phyloP scores from a whole-genome alignment of 2,797 vertebrate genomes.

The Danio kyathit region DNA sequence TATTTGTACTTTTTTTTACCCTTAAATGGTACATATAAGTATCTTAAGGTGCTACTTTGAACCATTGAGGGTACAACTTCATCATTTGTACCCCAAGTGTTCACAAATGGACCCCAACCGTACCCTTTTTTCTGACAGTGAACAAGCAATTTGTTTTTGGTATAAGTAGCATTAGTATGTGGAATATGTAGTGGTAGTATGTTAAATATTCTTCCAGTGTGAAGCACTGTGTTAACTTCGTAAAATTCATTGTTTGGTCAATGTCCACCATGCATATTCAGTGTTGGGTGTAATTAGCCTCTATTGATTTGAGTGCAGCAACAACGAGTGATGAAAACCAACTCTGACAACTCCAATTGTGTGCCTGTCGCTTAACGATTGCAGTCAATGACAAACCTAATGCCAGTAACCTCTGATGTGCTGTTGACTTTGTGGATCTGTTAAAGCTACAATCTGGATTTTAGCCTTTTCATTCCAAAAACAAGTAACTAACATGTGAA shows the following conservation, averaged over 20 bases:
- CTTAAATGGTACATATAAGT: no score
- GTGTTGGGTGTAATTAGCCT: constrained; percentile 68
- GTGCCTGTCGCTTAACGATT: constrained; percentile 60
- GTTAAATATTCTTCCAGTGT: not conserved
- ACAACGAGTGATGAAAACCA: constrained; percentile 71
- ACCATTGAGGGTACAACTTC: no score
- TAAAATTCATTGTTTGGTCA: constrained; percentile 56
- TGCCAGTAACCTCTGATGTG: constrained; percentile 60
- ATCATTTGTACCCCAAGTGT: no score
- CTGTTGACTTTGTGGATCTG: constrained; percentile 60
- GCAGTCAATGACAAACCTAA: constrained; percentile 59
- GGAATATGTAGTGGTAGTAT: not conserved
- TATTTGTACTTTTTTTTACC: no score
- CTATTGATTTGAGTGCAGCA: constrained; percentile 65
- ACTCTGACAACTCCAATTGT: constrained; percentile 71
- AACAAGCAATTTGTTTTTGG: not conserved
- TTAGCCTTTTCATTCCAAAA: constrained; percentile 55
- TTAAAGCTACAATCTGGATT: constrained; percentile 66
- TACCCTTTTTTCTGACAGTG: no score
- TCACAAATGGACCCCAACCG: no score
- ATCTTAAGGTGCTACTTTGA: no score
- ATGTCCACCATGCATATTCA: constrained; percentile 37
- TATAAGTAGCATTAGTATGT: no score
- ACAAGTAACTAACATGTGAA: not conserved
- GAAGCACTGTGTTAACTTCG: constrained; percentile 47